phyloP scores from a whole-genome alignment of 2,888 invertebrate genomes.

The Philhelius pedissequus region DNA sequence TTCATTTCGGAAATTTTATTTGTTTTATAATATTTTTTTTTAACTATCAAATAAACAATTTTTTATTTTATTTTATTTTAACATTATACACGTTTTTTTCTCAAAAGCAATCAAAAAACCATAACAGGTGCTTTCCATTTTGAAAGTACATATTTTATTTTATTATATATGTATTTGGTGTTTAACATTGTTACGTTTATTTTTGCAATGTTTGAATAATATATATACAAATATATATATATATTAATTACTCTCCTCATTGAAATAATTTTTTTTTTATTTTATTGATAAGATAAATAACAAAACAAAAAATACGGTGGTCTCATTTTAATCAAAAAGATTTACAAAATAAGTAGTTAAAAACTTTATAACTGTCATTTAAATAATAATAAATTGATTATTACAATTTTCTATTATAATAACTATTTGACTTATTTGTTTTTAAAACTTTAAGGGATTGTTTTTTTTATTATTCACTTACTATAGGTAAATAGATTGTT shows the following conservation, averaged over 20 bases:
- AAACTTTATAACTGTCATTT: slow-evolving; percentile 17
- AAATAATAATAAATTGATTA: slow-evolving; percentile 3
- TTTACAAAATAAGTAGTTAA: slow-evolving; percentile 43
- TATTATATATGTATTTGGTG: background rate
- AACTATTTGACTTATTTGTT: slow-evolving; percentile 3
- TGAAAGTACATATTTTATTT: slow-evolving; percentile 9
- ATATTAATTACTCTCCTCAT: slow-evolving; percentile 4
- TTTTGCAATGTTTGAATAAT: background rate
- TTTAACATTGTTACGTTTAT: slow-evolving; percentile 15
- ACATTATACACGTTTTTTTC: slow-evolving; percentile 50
- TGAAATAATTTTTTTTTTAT: slow-evolving; percentile 23
- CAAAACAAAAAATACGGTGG: slow-evolving; percentile 56
- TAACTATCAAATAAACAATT: slow-evolving; percentile 60
- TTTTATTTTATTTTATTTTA: background rate
- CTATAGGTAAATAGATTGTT: slow-evolving; percentile 28
- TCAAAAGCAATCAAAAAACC: slow-evolving; percentile 57
- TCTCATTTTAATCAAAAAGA: slow-evolving; percentile 63
- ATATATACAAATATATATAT: slow-evolving; percentile 17
- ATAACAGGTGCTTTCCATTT: slow-evolving; percentile 50
- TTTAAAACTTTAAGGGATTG: background rate
- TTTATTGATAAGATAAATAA: slow-evolving; percentile 43
- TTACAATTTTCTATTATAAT: background rate
- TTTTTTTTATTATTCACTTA: slow-evolving; percentile 19
- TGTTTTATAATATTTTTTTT: slow-evolving; percentile 34
- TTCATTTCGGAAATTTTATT: slow-evolving; percentile 5